Base-by-base conservation (phyloP, 2,888 invertebrate genomes). In the Antheraea yamamai region DNA sequence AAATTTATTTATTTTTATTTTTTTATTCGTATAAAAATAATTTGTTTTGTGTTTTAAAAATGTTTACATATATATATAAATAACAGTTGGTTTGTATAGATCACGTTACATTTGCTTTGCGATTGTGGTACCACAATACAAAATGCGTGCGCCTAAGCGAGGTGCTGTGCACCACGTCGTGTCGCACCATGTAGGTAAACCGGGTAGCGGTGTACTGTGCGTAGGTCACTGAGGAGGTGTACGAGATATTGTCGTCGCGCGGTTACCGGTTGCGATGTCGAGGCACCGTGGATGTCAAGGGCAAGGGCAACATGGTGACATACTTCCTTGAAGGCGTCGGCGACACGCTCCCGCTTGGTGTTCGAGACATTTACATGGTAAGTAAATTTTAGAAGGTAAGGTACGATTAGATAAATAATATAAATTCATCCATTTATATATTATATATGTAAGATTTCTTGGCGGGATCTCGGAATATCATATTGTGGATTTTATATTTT, bases 231-330 rank as follows among this genome's bases (percentile, higher is more conserved):
- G 96, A 98, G 87, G 98, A 99, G 91, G 97, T 98, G 78, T 97
- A 97, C 88, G 97, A 98, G 84, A 97, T 99, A 82, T 94, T 99
- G 72, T 92, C 96, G 80, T 91, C 95, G 23, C 97, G 97, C 76
- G 98, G 98, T 66, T 99, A 97, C 92, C 96, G 96, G 64, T 95
- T 98, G 68, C 96, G 96, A 51, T 98, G 98, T 90, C 96, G 99
- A 7, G 99, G 99, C 26, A 96, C 96, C 78, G 97, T 99, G 74
- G 97, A 97, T 85, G 98, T 99, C 20, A 99, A 99, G 91, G 99
- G 99, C 75, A 99, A 99, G 91, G 99, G 98, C 30, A 97, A 98
- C 81, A 99, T 99, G 98, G 96, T 98, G 79, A 99, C 98, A 0
- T 98, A 97, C 92, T 98, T 98, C 89, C 95, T 98, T 74, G 96